Evolutionary conservation across 2,113 vertebrate genomes (phyloP).

Genomic region (Marmota monax): DNA sequence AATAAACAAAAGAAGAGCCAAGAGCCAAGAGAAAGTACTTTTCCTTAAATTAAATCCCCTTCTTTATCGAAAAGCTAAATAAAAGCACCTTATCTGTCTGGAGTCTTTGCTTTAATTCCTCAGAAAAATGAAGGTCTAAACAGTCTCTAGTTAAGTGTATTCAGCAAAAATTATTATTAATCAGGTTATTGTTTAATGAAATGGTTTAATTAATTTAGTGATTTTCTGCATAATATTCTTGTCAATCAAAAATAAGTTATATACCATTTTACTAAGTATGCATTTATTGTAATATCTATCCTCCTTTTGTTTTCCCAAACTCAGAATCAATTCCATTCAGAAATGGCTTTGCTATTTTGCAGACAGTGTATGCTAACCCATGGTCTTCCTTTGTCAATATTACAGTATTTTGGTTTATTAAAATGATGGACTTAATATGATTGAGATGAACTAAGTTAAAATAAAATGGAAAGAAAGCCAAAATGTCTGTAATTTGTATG

Average conservation of each 20-base stretch:
- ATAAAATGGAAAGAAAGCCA: conserved; percentile 3
- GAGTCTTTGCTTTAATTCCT: conserved; percentile 24
- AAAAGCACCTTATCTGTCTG: not conserved
- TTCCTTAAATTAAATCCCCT: conserved; percentile 1
- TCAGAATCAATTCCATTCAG: not conserved
- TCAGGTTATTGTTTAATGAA: conserved; percentile 23
- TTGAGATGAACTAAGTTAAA: not conserved
- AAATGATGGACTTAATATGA: not conserved
- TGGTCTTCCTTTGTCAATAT: not conserved
- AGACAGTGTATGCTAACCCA: not conserved
- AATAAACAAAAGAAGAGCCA: conserved; percentile 25
- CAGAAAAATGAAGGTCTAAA: not conserved
- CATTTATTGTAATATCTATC: not conserved
- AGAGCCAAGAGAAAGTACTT: not conserved
- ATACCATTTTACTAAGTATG: not conserved
- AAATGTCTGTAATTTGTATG: not conserved
- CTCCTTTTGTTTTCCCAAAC: not conserved
- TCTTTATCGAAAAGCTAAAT: conserved; percentile 51
- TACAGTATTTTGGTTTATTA: not conserved
- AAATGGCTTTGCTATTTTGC: not conserved
- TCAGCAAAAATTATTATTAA: conserved; percentile 39
- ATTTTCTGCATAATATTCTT: not conserved
- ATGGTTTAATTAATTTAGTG: not conserved
- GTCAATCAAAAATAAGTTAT: conserved; percentile 14
- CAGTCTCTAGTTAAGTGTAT: not conserved